Conservation (phyloP, 2,888 invertebrate genomes). For the Leptogaster cylindrica region DNA sequence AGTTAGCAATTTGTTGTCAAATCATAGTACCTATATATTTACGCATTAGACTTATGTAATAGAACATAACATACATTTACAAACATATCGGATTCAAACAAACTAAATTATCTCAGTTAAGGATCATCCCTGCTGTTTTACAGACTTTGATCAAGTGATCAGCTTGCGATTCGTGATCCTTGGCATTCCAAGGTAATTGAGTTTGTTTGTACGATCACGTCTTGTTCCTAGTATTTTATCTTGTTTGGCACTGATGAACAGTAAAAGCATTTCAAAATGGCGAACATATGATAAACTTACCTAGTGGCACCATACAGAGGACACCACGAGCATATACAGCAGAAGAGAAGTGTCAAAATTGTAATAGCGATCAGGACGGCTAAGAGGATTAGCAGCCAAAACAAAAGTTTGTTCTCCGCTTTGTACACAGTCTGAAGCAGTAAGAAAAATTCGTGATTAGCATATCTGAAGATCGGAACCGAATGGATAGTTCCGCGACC, state of each 20-base stretch:
- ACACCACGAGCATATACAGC: constrained; percentile 84
- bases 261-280: background rate
- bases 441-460: constrained; percentile 32
- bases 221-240: constrained; percentile 1
- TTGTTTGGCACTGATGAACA: constrained; percentile 4
- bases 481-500: background rate
- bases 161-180: background rate
- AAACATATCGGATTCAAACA: constrained; percentile 12
- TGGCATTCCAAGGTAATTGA: constrained; percentile 16
- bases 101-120: constrained; percentile 4
- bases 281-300: constrained; percentile 57
- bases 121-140: too few relatives aligned
- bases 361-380: constrained; percentile 76
- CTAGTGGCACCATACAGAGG: constrained; percentile 81
- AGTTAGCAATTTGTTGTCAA: constrained; percentile 18
- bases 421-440: constrained; percentile 72
- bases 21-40: constrained; percentile 5
- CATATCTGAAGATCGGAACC: background rate
- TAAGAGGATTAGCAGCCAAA: constrained; percentile 80
- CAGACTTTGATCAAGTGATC: background rate
- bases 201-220: constrained; percentile 22
- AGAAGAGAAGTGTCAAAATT: constrained; percentile 75
- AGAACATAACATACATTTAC: constrained; percentile 5
- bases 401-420: constrained; percentile 74
- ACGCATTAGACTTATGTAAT: constrained; percentile 1